Conservation (phyloP, 1,140 invertebrate genomes). For the Macrostomum lignano region DNA sequence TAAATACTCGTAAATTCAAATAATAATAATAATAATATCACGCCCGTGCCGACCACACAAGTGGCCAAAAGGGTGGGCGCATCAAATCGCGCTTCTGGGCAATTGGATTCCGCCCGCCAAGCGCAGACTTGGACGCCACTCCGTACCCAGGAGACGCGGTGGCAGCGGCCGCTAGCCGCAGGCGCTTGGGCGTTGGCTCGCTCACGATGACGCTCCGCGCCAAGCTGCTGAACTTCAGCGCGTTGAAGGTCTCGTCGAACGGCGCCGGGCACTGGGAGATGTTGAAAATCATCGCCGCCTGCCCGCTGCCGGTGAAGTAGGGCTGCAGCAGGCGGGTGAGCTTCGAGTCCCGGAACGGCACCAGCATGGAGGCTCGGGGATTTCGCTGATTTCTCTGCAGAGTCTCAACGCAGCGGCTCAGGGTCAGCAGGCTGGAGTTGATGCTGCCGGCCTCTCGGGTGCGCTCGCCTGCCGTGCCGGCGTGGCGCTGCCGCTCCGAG, state of each 20-base stretch:
- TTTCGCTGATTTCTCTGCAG: constrained; percentile 25
- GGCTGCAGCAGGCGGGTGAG: constrained; percentile 38
- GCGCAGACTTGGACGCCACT: no score
- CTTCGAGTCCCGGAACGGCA: constrained; percentile 51
- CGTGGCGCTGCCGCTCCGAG: constrained; percentile 53
- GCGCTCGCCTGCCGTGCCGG: constrained; percentile 47
- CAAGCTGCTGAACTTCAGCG: constrained; percentile 32
- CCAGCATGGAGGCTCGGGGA: constrained; percentile 17
- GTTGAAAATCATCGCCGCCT: constrained; percentile 48
- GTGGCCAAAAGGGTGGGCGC: no score
- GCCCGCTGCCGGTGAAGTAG: constrained; percentile 37
- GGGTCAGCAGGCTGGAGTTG: constrained; percentile 54
- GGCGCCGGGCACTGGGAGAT: constrained; percentile 39
- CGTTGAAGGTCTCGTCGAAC: constrained; percentile 49
- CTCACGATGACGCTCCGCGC: constrained; percentile 33
- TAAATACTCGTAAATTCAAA: no score
- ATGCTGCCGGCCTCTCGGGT: constrained; percentile 62
- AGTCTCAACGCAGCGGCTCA: constrained; percentile 50
- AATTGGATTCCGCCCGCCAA: no score
- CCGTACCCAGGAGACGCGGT: no score
- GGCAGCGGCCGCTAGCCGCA: no score
- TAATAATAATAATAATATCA: no score
- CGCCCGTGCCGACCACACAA: no score
- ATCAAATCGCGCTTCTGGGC: no score
- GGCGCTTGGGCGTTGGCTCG: no score